Conservation (phyloP, 2,888 invertebrate species). For the Syrphus vitripennis region DNA sequence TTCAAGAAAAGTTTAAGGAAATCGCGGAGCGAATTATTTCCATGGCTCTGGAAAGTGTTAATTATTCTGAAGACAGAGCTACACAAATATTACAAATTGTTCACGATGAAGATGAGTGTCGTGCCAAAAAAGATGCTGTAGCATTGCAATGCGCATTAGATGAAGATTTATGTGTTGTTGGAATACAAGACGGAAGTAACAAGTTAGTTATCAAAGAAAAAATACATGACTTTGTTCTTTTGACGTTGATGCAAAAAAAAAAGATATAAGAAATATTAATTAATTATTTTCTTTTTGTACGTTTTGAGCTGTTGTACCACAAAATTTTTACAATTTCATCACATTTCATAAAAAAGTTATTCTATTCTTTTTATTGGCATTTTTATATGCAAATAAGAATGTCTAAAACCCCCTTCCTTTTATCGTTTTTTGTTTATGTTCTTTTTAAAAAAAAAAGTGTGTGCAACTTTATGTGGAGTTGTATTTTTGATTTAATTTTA, state of each 20-base stretch:
- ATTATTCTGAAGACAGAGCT: slow-evolving; percentile 91
- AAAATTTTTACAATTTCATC: slow-evolving; percentile 64
- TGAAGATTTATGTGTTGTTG: slow-evolving; percentile 60
- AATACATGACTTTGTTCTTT: neutral
- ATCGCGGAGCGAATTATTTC: slow-evolving; percentile 91
- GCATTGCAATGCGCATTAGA: slow-evolving; percentile 61
- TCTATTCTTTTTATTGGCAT: slow-evolving; percentile 24
- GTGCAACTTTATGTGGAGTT: neutral
- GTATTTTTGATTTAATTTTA: neutral
- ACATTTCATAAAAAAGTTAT: slow-evolving; percentile 51
- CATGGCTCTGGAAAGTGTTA: slow-evolving; percentile 93
- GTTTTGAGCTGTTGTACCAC: slow-evolving; percentile 60
- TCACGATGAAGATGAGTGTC: slow-evolving; percentile 84
- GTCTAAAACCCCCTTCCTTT: neutral
- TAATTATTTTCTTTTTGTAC: slow-evolving; percentile 25
- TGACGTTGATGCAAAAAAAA: neutral
- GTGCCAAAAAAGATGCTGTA: slow-evolving; percentile 74
- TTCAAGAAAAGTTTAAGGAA: slow-evolving; percentile 88
- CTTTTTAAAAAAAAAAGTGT: neutral
- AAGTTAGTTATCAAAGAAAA: slow-evolving; percentile 45
- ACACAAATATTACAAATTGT: slow-evolving; percentile 89
- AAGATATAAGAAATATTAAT: neutral
- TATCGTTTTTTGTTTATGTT: neutral
- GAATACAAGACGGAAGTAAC: slow-evolving; percentile 27
- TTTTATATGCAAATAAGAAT: slow-evolving; percentile 6